A percentile compares a stretch with the other conserved stretches of the same genome.
Evolutionary conservation across 2,113 vertebrate genomes (phyloP).

Genomic region (Aptenodytes patagonicus): DNA sequence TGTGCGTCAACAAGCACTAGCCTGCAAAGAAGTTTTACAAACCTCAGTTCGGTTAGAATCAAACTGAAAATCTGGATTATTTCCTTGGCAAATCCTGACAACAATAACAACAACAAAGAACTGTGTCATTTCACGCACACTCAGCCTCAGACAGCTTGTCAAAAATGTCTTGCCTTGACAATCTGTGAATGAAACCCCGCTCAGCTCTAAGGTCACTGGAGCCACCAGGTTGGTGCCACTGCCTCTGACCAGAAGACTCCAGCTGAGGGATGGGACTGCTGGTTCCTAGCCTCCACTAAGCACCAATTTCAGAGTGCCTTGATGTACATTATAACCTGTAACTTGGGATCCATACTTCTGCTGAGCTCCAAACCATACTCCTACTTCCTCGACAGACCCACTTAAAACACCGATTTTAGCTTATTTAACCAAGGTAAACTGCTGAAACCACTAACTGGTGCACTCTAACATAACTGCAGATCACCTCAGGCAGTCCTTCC

Average conservation of each 20-base stretch:
- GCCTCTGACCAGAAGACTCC: not conserved
- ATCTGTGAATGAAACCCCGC: fast-evolving
- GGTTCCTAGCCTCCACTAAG: not conserved
- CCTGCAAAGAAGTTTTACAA: not conserved
- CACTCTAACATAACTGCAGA: not conserved
- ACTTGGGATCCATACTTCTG: not conserved
- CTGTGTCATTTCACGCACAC: not conserved
- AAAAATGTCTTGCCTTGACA: not conserved
- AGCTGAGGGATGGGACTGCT: not conserved
- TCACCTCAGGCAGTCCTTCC: not conserved
- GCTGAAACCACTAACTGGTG: not conserved
- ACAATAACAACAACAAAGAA: not conserved
- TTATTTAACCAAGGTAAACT: not conserved
- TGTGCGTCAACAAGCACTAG: not conserved
- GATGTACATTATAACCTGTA: not conserved
- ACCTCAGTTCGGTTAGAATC: not conserved
- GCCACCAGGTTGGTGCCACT: not conserved
- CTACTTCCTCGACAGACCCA: not conserved
- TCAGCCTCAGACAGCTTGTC: not conserved
- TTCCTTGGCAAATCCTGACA: not conserved
- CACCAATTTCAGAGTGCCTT: not conserved
- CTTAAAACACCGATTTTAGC: not conserved
- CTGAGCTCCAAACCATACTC: not conserved
- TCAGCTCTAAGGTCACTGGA: not conserved
- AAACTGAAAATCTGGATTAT: not conserved